Conservation (phyloP, 2,113 vertebrate genomes). For the Passer domesticus region DNA sequence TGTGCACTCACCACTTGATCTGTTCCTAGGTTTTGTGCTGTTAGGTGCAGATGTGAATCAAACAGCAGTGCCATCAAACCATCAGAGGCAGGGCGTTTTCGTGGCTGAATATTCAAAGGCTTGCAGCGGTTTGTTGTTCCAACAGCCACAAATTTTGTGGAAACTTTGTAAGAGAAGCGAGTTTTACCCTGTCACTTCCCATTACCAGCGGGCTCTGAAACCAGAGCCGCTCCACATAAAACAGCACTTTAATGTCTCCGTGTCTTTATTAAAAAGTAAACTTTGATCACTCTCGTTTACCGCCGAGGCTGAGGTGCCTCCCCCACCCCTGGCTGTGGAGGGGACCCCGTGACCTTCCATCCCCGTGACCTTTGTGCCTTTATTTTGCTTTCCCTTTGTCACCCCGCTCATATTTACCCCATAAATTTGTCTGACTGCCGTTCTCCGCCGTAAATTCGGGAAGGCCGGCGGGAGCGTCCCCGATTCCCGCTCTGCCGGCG, state of each 20-base stretch:
- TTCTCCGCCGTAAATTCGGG: neutral
- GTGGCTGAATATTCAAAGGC: neutral
- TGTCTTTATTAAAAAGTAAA: constrained; percentile 3
- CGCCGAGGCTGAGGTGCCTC: neutral
- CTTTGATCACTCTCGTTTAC: neutral
- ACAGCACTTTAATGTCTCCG: neutral
- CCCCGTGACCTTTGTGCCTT: neutral
- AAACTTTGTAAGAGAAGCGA: neutral
- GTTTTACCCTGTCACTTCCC: neutral
- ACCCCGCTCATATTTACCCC: constrained; percentile 13
- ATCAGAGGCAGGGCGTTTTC: neutral
- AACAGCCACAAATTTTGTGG: neutral
- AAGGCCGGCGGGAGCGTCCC: neutral
- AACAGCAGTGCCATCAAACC: neutral
- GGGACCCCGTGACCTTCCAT: neutral
- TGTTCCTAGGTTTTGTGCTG: neutral
- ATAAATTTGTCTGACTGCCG: neutral
- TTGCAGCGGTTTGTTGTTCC: neutral
- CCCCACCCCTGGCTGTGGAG: fast-evolving
- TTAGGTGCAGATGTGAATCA: neutral
- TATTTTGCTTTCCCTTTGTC: neutral
- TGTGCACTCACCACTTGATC: fast-evolving
- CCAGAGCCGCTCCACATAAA: neutral
- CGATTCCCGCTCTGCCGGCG: neutral
- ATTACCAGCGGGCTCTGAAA: neutral